These are phyloP conservation scores for Cryptus armator DNA, from an alignment of 2,888 invertebrate species.

Conservation along the genomic window DNA sequence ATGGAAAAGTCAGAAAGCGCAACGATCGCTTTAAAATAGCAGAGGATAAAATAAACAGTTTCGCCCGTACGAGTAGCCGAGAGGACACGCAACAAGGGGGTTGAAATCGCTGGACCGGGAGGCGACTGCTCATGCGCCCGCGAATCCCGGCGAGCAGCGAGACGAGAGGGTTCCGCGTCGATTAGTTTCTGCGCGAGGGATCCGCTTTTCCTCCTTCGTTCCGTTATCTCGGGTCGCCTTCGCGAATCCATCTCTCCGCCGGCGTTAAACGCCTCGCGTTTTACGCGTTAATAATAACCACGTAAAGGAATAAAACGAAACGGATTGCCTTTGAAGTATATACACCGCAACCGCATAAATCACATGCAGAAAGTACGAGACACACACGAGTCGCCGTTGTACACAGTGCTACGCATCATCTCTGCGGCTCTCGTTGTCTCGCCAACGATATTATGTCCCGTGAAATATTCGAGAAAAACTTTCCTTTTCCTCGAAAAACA, in stretches of 20 bases:
- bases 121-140: conserved; percentile 10
- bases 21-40: neutral
- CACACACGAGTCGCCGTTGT: too few species aligned
- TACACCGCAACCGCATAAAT: too few species aligned
- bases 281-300: neutral
- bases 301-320: neutral
- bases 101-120: conserved; percentile 2
- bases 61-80: neutral
- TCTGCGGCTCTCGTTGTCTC: too few species aligned
- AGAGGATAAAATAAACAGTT: neutral
- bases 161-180: neutral
- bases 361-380: too few species aligned
- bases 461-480: too few species aligned
- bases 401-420: too few species aligned
- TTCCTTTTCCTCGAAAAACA: too few species aligned
- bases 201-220: conserved; percentile 32
- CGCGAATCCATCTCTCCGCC: neutral
- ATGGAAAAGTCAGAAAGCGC: neutral
- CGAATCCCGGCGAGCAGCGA: neutral
- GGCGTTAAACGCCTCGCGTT: neutral
- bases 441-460: too few species aligned
- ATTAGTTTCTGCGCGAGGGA: conserved; percentile 47
- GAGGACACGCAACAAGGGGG: neutral
- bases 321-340: neutral
- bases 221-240: neutral